Percentiles rank a stretch among this genome's conserved stretches.
Evolutionary conservation across 2,888 invertebrate genomes (phyloP).

Genomic region (Gastrophysa polygoni): DNA sequence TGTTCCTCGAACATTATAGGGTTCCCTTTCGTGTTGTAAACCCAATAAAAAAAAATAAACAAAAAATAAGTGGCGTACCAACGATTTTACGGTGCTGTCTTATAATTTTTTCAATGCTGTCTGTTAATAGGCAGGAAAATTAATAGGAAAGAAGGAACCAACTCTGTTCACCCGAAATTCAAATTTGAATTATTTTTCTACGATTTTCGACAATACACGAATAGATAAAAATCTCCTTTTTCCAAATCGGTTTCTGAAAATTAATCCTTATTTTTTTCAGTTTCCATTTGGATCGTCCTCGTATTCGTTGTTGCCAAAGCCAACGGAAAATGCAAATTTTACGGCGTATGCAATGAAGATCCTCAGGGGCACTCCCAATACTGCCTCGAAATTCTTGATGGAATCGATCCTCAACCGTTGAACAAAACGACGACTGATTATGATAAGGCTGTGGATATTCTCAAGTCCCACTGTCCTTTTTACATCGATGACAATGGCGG

Average conservation of each 20-base stretch:
- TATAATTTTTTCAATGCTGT: too few relatives aligned
- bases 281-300: neutral
- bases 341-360: conserved; percentile 32
- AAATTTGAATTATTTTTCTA: too few relatives aligned
- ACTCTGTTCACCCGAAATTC: too few relatives aligned
- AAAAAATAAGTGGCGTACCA: too few relatives aligned
- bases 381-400: conserved; percentile 39
- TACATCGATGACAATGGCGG: conserved; percentile 53
- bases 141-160: too few relatives aligned
- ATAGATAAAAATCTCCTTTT: too few relatives aligned
- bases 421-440: conserved; percentile 44
- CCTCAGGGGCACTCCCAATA: conserved; percentile 32
- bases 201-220: too few relatives aligned
- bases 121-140: too few relatives aligned
- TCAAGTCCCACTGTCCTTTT: conserved; percentile 68
- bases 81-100: too few relatives aligned
- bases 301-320: neutral
- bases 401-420: conserved; percentile 50
- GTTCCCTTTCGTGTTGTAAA: too few relatives aligned
- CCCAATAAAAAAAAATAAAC: too few relatives aligned
- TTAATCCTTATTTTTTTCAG: neutral
- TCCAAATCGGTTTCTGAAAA: neutral
- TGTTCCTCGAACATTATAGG: too few relatives aligned
- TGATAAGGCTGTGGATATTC: conserved; percentile 53
- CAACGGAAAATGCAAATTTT: conserved; percentile 32